Conservation (phyloP, 2,888 invertebrate genomes). For the Andricus quercusramuli region DNA sequence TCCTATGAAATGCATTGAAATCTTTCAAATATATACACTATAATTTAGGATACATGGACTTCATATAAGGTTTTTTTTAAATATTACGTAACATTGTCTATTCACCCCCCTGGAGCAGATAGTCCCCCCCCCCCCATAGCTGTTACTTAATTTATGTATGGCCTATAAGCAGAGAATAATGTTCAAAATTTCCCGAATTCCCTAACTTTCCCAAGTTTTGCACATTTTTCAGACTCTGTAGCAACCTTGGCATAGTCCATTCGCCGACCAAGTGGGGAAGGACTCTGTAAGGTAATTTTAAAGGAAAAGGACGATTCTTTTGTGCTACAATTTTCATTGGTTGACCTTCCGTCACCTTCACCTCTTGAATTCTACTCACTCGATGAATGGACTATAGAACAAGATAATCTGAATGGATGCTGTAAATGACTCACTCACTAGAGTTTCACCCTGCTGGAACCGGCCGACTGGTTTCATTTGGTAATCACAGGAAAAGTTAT, state of each 20-base stretch:
- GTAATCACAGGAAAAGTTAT: constrained; percentile 85
- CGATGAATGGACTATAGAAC: constrained; percentile 7
- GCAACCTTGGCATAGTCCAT: not conserved
- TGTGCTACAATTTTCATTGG: not conserved
- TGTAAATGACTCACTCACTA: constrained; percentile 85
- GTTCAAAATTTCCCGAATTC: not conserved
- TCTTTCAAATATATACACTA: too few species aligned
- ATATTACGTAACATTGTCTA: too few species aligned
- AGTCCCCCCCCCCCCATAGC: too few species aligned
- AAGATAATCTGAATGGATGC: constrained; percentile 54
- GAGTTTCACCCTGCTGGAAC: constrained; percentile 88
- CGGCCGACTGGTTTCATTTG: constrained; percentile 92
- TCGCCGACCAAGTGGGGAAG: not conserved
- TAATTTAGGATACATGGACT: too few species aligned
- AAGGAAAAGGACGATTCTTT: not conserved
- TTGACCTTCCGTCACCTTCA: not conserved
- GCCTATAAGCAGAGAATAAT: not conserved
- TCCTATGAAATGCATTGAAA: too few species aligned
- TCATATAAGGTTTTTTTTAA: too few species aligned
- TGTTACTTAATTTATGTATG: too few species aligned
- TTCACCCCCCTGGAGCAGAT: too few species aligned
- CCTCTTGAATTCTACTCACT: not conserved
- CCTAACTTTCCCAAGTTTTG: not conserved
- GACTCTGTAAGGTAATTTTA: not conserved
- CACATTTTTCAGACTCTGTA: not conserved